Base-by-base conservation (phyloP, 2,113 vertebrate species). In the Gyps fulvus region DNA sequence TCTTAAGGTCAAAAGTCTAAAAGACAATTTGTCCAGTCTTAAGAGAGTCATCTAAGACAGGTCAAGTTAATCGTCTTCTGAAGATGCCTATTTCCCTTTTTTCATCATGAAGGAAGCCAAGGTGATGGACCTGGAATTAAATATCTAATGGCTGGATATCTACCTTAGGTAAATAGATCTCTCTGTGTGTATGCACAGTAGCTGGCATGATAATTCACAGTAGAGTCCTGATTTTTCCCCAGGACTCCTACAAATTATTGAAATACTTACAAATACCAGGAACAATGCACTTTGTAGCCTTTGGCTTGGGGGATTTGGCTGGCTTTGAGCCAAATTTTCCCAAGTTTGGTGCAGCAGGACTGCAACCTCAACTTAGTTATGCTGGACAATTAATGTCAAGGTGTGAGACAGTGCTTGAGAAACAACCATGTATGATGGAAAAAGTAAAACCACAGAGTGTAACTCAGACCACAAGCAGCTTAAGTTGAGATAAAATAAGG, bases 361-460 rank as follows among this genome's bases (percentile, higher is more conserved):
- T 55, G 18, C 8, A 42, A 47, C 21, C 16, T 54, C 62, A 55
- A 32, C 26, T 23, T 11, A 74, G 31, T 55, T 81, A 26, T 62
- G 21, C 27, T 42, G 32, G 47, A 43, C 15, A 69, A 7, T 27
- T 23, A 42, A 34, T 11, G 23, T 52, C 50, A 72, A 81, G n/a
- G 36, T 61, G 54, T 49, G 61, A 42, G 43, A 40, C 19, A 13
- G 5, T 40, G 45, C 40, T 81, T 47, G 38, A 69, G 17, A 67
- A 61, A 87, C 2, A 4, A 20, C 21, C n/a, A 20, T 1, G 0
- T 32, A 6, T 17, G 25, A 36, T 42, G 18, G 42, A 14, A 69
- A 49, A 71, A 58, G 32, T 16, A 10, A 77, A 88, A 71, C 34
- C 10, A 69, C 55, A 50, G 27, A 63, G 9, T 18, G 11, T 34